Evolutionary conservation across 2,113 vertebrate species (phyloP).

Genomic region (Alethe diademata): DNA sequence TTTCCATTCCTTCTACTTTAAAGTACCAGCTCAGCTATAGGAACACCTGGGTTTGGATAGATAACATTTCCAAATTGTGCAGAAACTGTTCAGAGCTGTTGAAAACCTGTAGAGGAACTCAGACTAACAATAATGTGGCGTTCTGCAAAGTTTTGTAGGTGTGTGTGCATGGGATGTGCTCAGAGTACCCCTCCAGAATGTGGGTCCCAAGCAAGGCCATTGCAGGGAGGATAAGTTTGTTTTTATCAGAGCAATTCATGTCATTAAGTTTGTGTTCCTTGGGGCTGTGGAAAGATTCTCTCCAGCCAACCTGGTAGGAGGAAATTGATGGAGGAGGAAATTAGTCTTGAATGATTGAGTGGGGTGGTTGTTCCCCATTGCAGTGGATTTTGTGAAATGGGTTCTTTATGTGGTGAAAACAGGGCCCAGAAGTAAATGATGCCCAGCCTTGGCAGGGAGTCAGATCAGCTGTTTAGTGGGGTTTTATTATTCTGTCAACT

Average conservation of each 20-base stretch:
- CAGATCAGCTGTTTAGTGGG: neutral
- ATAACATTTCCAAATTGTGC: neutral
- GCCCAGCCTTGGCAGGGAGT: neutral
- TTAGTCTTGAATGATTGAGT: neutral
- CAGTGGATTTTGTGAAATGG: neutral
- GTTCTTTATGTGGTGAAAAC: neutral
- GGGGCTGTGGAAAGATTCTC: neutral
- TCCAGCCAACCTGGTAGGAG: neutral
- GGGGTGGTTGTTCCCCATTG: neutral
- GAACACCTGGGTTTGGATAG: neutral
- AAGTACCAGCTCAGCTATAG: neutral
- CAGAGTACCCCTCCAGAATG: neutral
- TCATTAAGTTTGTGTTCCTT: neutral
- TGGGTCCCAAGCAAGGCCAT: neutral
- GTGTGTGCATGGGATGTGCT: rapidly evolving
- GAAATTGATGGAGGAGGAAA: neutral
- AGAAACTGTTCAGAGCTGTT: neutral
- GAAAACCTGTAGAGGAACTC: neutral
- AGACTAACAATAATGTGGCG: rapidly evolving
- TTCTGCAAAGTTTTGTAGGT: neutral
- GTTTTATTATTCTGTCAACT: neutral
- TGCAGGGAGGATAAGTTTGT: neutral
- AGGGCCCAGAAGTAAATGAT: neutral
- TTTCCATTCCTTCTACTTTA: neutral
- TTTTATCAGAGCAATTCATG: neutral